Evolutionary conservation across 2,113 vertebrate genomes (phyloP), one percentile per base, ranked within the genome.

Genomic region (Oenanthe melanoleuca): DNA sequence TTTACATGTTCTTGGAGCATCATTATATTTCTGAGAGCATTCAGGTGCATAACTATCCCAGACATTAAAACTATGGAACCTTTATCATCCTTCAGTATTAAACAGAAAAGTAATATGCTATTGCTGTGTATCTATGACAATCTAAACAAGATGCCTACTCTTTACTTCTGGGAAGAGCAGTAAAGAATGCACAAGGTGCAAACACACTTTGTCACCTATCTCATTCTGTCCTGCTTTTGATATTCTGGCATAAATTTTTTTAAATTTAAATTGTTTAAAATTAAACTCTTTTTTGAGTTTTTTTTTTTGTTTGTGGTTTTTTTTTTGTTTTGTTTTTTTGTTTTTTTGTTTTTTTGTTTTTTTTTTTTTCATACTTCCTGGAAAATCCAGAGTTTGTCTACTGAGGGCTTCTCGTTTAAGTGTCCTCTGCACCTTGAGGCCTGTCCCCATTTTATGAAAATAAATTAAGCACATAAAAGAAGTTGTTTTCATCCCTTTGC

Each of bases 361-460:
- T 71, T 45, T 75, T 19, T 69, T 69, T 57, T 59, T 23, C 10
- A 34, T 40, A 19, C 18, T 34, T 71, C 38, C 8, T 29, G 80
- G 33, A 92, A 94, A 82, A 61, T 60, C 19, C 26, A 55, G 11
- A 81, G 29, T 42, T 78, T 90, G 53, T 33, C 33, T 89, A 1
- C 23, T 61, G 33, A 89, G 23, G 11, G n/a, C 20, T 91, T 91
- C n/a, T 53, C 14, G 38, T 60, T 75, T 57, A 85, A 45, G 12
- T 29, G 0, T 42, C 23, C 19, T 64, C 53, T 88, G 44, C 28
- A 75, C 19, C 73, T 88, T 83, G 80, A 92, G 82, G 70, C 34
- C 13, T 92, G 70, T 71, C 53, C 66, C 28, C n/a, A 26, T 87
- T 94, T 60, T 82, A 33, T 66, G 34, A 93, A n/a, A n/a, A n/a